Base-by-base conservation (phyloP, 2,113 vertebrate genomes). In the Hemiscyllium ocellatum region DNA sequence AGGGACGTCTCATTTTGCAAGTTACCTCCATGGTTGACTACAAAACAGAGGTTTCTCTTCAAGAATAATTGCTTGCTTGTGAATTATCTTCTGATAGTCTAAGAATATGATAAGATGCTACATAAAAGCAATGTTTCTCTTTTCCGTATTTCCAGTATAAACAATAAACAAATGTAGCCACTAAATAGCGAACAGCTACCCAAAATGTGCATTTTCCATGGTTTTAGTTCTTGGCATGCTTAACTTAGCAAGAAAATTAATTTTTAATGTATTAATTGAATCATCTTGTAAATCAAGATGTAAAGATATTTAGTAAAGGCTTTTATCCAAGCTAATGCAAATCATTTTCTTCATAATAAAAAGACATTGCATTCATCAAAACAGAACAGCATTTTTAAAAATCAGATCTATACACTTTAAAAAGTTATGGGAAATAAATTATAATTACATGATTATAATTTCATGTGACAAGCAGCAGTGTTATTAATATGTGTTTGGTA, bases 251-350 rank as follows among this genome's bases (percentile, higher is more conserved):
- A 93, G 66, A 66, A 93, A 19, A 93, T 93, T 61, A 66, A 93
- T 68, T 93, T 93, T 93, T 93, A 83, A n/a, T 65, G 37, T 37
- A 20, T 93, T 93, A 93, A 93, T 93, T 93, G 61, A 66, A 66
- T 93, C 89, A 91, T 66, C 37, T 93, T 68, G 89, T 24, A 93
- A n/a, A 93, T 2, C 17, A 93, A 93, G 61, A 93, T 66, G 17
- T 4, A n/a, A 33, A 37, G 61, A 93, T 68, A 93, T 68, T 93
- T 93, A 93, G 66, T 37, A 65, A 68, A 37, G 17, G 37, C 66
- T 93, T n/a, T 93, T 93, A 93, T 65, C n/a, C 0, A 8, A 22
- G 66, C 66, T 93, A 93, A 93, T 68, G 37, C 0, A 93, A 93
- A 68, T 15, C 37, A 93, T 68, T n/a, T 93, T 37, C 61, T 22